phyloP scores from a whole-genome alignment of 2,113 vertebrate genomes.

The Gyps fulvus region DNA sequence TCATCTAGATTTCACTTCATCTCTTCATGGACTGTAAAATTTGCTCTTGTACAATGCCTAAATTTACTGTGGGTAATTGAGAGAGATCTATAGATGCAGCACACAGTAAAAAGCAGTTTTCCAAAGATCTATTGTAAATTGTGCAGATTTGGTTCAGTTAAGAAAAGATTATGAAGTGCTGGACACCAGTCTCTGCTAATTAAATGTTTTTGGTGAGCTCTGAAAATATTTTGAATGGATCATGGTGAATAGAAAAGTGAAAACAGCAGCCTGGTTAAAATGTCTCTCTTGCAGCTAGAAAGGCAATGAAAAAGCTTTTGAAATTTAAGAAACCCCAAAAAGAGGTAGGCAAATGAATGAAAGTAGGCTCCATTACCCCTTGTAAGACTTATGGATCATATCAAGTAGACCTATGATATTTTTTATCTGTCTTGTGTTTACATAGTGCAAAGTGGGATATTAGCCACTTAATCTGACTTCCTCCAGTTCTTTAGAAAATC shows the following conservation, averaged over 20 bases:
- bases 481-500: not conserved
- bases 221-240: constrained; percentile 43
- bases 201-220: constrained; percentile 67
- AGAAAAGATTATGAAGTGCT: constrained; percentile 56
- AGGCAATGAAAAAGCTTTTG: not conserved
- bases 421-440: constrained; percentile 63
- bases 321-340: constrained; percentile 36
- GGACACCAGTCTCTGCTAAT: constrained; percentile 59
- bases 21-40: constrained; percentile 86
- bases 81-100: constrained; percentile 82
- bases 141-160: constrained; percentile 64
- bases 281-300: not conserved
- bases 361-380: constrained; percentile 64
- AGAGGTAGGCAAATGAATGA: constrained; percentile 43
- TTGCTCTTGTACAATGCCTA: constrained; percentile 83
- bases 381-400: constrained; percentile 53
- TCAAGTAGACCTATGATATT: constrained; percentile 54
- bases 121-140: constrained; percentile 77
- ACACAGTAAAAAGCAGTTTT: constrained; percentile 63
- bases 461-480: constrained; percentile 39
- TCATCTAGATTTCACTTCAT: constrained; percentile 85
- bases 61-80: constrained; percentile 86
- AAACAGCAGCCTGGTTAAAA: constrained; percentile 29
- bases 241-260: not conserved
- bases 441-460: constrained; percentile 53